Evolutionary conservation across 2,113 vertebrate species (phyloP).

Genomic region (Galeopterus variegatus): DNA sequence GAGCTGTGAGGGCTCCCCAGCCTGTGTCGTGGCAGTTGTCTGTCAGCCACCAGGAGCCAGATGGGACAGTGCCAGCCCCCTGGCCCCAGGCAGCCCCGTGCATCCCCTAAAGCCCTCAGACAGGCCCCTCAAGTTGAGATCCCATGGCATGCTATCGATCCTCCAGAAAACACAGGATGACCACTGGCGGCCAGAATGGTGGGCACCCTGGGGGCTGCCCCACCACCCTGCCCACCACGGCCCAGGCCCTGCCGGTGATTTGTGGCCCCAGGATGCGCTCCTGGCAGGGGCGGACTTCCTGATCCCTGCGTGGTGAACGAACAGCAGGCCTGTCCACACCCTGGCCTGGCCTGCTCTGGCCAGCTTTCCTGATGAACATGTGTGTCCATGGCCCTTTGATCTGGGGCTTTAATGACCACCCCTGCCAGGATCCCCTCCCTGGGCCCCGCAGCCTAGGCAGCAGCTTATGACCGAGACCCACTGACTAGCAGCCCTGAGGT

Average conservation of each 20-base stretch:
- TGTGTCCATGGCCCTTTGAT: slow-evolving; percentile 52
- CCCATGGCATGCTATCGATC: rapidly evolving
- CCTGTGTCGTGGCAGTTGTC: neutral
- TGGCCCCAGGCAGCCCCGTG: neutral
- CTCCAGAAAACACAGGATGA: neutral
- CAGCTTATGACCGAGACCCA: neutral
- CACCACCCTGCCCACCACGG: neutral
- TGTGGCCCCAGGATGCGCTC: neutral
- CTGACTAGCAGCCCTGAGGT: neutral
- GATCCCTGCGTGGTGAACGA: neutral
- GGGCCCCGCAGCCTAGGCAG: neutral
- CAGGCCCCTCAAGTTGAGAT: neutral
- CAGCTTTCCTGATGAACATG: neutral
- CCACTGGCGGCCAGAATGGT: neutral
- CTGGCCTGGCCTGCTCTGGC: neutral
- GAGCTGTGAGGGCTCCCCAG: neutral
- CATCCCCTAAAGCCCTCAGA: neutral
- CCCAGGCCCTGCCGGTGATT: neutral
- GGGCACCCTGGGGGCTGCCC: neutral
- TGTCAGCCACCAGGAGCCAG: neutral
- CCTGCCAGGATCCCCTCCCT: neutral
- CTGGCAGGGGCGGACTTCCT: neutral
- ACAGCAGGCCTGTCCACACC: neutral
- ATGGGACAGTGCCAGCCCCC: rapidly evolving
- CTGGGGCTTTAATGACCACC: neutral